These are phyloP conservation scores for Vultur gryphus DNA, from an alignment of 2,797 vertebrate genomes.

Conservation along the genomic window DNA sequence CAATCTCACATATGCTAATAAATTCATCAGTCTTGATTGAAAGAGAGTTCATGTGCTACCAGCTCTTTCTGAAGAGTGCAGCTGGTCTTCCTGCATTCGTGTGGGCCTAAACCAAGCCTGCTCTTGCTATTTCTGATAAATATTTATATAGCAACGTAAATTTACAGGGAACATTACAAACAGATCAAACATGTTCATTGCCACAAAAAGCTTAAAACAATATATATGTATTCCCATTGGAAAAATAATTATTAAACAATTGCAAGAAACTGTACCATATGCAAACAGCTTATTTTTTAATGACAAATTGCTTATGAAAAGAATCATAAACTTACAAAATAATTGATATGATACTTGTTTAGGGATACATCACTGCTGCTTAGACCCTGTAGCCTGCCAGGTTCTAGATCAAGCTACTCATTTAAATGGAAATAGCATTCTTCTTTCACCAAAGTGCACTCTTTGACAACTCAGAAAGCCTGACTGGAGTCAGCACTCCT, in stretches of 20 bases:
- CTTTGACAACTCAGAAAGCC: background rate
- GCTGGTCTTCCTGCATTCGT: background rate
- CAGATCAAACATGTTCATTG: background rate
- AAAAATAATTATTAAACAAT: background rate
- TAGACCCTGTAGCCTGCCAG: background rate
- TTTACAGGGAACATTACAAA: background rate
- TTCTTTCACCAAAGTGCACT: background rate
- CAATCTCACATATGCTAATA: conserved; percentile 18
- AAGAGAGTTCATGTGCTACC: background rate
- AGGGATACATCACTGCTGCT: background rate
- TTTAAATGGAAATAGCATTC: background rate
- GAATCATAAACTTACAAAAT: background rate
- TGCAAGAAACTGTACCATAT: background rate
- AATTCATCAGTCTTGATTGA: conserved; percentile 14
- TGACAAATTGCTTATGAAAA: background rate
- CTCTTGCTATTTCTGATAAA: conserved; percentile 4
- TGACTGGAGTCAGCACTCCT: background rate
- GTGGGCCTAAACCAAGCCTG: background rate
- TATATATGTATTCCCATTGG: background rate
- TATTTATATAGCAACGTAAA: background rate
- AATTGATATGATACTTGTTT: background rate
- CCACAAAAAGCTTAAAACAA: background rate
- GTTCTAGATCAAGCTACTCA: background rate
- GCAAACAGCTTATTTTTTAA: background rate
- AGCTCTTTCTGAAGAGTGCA: background rate